A percentile compares a stretch with the other conserved stretches of the same genome.
Evolutionary conservation across 2,797 vertebrate species (phyloP).

Genomic region (Varecia variegata): DNA sequence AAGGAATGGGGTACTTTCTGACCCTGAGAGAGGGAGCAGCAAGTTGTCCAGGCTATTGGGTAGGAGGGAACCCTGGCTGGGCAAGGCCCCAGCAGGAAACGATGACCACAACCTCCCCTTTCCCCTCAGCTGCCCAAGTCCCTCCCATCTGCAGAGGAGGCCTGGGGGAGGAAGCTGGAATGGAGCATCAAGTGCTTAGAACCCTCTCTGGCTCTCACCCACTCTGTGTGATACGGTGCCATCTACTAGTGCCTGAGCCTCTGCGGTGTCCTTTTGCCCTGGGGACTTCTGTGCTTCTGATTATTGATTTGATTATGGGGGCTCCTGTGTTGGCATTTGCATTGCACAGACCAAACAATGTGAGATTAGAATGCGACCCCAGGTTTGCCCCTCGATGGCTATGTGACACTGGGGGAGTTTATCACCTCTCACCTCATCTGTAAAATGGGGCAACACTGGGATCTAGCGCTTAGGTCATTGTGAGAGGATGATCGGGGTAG

Average conservation of each 20-base stretch:
- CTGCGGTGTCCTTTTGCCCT: not conserved
- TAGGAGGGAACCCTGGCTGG: not conserved
- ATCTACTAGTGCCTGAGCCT: not conserved
- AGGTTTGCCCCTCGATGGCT: not conserved
- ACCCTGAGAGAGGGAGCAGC: not conserved
- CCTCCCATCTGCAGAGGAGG: not conserved
- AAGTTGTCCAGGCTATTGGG: not conserved
- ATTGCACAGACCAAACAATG: not conserved
- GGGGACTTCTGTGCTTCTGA: not conserved
- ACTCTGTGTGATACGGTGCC: not conserved
- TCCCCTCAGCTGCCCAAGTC: not conserved
- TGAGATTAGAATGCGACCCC: not conserved
- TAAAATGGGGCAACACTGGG: not conserved
- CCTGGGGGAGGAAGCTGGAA: not conserved
- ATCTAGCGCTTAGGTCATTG: not conserved
- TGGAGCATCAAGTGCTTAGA: not conserved
- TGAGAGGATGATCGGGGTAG: not conserved
- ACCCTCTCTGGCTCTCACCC: not conserved
- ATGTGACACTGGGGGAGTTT: not conserved
- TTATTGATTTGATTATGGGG: not conserved
- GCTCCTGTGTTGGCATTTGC: not conserved
- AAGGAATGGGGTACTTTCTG: conserved; percentile 1
- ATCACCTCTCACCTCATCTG: not conserved
- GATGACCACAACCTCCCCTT: not conserved
- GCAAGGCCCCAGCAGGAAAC: conserved; percentile 14